Percentiles rank a stretch among this genome's conserved stretches.
These are phyloP conservation scores for Caenorhabditis sp. DNA, from an alignment of 2,888 invertebrate genomes.

Conservation along the genomic window DNA sequence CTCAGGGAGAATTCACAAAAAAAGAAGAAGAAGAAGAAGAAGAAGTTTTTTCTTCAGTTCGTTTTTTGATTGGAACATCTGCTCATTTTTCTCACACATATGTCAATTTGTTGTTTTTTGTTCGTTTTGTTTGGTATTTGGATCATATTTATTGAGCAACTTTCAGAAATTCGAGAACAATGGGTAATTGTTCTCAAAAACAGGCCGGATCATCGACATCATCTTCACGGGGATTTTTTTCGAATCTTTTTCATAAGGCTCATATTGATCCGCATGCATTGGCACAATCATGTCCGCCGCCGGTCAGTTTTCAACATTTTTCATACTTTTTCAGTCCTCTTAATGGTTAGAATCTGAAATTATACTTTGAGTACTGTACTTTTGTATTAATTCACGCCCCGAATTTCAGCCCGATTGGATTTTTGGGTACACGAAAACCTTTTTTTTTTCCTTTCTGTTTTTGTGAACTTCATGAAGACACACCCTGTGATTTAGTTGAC, in stretches of 20 bases:
- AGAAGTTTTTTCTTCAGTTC: not conserved
- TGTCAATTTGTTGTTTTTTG: not conserved
- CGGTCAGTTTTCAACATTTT: conserved; percentile 43
- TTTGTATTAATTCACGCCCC: too few species aligned
- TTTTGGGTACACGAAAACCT: too few species aligned
- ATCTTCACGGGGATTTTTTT: conserved; percentile 44
- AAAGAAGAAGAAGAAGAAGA: not conserved
- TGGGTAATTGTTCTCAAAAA: conserved; percentile 48
- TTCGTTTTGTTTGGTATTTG: not conserved
- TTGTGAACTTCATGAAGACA: too few species aligned
- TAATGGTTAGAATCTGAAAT: too few species aligned
- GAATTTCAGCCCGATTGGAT: too few species aligned
- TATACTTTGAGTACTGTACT: too few species aligned
- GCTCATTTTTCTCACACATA: not conserved
- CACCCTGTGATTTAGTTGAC: too few species aligned
- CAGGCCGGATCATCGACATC: conserved; percentile 43
- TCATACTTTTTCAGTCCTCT: too few species aligned
- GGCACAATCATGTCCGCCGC: conserved; percentile 63
- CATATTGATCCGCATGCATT: conserved; percentile 61
- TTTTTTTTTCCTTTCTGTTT: too few species aligned
- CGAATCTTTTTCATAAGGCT: conserved; percentile 63
- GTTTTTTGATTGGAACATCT: not conserved
- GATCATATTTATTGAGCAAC: not conserved
- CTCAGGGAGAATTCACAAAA: not conserved
- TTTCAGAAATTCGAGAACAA: too few species aligned